Evolutionary conservation across 2,113 vertebrate species (phyloP), one percentile per base, ranked within the genome.

Genomic region (Oenanthe melanoleuca): DNA sequence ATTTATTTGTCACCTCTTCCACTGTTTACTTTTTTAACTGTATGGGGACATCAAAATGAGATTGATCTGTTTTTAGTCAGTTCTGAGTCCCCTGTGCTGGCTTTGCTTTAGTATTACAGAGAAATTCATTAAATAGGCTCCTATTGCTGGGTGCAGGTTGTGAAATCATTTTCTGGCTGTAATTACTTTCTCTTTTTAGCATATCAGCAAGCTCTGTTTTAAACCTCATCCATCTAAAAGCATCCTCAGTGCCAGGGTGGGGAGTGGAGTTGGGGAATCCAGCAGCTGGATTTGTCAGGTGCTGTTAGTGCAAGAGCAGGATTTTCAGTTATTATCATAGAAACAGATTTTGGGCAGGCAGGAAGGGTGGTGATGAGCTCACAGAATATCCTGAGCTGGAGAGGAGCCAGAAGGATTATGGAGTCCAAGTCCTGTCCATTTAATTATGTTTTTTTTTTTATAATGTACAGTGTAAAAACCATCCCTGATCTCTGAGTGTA

Each of bases 11-110:
- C 87, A 74, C 64, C 55, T 55, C 33, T 89, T 85, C 24, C 2
- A 4, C 38, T 94, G 84, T 97, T 94, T 93, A 55, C 87, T 91
- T 92, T 92, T 75, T 84, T 88, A 80, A 89, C 74, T 73, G 84
- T 37, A 17, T 1, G 6, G 87, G 81, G 63, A 63, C 50, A 66
- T 72, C 22, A 44, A 11, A 83, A 94, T 82, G 42, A 91, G 81
- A 63, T 52, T 72, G 89, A 49, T 78, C 67, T 89, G 74, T 0
- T 83, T 85, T 56, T 53, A 82, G 81, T 95, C 77, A 71, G 1
- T 78, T 38, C 83, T 73, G 37, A 37, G 42, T 92, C 31, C 75
- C 52, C n/a, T 45, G 12, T 53, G 69, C 61, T 71, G 56, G 13
- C 31, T 86, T 85, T 88, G 71, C 67, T 90, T 50, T 55, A n/a